A percentile compares a stretch with the other conserved stretches of the same genome.
Conservation (phyloP, 2,113 vertebrate species). For the Pachypanchax playfairii region DNA sequence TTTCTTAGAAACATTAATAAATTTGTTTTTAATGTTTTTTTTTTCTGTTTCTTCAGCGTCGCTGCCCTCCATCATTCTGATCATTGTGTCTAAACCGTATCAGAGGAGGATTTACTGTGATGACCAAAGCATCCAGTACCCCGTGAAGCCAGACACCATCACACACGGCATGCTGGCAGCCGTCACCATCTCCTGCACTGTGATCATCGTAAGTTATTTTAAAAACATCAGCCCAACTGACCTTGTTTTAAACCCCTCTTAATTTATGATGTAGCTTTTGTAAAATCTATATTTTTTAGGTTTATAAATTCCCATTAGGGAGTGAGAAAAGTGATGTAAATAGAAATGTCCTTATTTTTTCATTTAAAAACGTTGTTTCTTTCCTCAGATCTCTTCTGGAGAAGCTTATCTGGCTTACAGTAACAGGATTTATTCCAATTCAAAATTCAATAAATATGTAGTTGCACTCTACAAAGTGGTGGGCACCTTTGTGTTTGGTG, state of each 20-base stretch:
- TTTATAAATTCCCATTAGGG: too few species aligned
- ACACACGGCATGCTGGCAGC: constrained; percentile 89
- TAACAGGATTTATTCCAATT: constrained; percentile 87
- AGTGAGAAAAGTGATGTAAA: not conserved
- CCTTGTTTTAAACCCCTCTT: too few species aligned
- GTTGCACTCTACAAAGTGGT: constrained; percentile 91
- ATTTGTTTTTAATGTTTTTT: not conserved
- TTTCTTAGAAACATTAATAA: fast-evolving
- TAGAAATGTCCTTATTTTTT: constrained; percentile 10
- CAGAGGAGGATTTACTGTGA: constrained; percentile 88
- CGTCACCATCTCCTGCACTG: constrained; percentile 87
- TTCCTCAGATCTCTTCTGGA: constrained; percentile 82
- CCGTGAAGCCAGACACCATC: constrained; percentile 90
- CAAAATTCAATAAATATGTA: constrained; percentile 90
- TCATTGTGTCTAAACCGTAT: constrained; percentile 85
- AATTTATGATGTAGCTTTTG: too few species aligned
- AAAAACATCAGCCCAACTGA: not conserved
- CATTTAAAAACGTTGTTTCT: not conserved
- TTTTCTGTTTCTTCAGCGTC: constrained; percentile 76
- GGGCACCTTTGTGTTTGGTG: constrained; percentile 88
- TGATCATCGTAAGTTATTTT: constrained; percentile 85
- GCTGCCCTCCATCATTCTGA: constrained; percentile 89
- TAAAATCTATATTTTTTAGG: too few species aligned
- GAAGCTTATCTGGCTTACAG: constrained; percentile 92
- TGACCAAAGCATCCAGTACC: constrained; percentile 90